Conservation (phyloP, 1,140 invertebrate genomes). For the Battus philenor region DNA sequence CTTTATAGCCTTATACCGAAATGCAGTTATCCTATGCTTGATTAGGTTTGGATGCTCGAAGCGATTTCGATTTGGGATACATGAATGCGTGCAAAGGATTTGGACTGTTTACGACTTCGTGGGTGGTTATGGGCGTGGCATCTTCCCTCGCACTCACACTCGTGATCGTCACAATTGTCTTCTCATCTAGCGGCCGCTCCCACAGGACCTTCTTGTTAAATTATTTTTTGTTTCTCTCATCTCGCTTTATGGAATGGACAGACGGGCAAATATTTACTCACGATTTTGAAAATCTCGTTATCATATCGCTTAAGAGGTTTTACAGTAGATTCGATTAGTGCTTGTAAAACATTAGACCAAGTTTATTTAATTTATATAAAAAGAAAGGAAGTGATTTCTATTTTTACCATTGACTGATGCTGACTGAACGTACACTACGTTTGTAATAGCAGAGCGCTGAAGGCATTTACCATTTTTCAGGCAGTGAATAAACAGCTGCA, state of each 20-base stretch:
- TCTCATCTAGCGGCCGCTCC: constrained; percentile 56
- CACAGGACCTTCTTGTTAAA: constrained; percentile 70
- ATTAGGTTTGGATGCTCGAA: constrained; percentile 43
- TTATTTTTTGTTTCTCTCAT: constrained; percentile 65
- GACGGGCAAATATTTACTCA: constrained; percentile 73
- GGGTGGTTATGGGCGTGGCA: constrained; percentile 71
- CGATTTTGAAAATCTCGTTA: constrained; percentile 71
- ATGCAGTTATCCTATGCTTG: constrained; percentile 31
- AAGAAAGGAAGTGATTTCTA: too few species aligned
- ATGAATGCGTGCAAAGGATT: constrained; percentile 73
- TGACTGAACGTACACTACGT: too few species aligned
- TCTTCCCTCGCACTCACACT: constrained; percentile 34
- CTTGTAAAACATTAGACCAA: constrained; percentile 9
- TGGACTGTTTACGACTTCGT: constrained; percentile 71
- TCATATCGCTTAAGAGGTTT: constrained; percentile 41
- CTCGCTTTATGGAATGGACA: constrained; percentile 66
- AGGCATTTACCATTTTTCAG: too few species aligned
- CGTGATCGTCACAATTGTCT: constrained; percentile 21
- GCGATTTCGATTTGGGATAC: constrained; percentile 73
- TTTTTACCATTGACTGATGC: too few species aligned
- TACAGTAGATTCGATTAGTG: constrained; percentile 34
- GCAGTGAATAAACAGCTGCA: too few species aligned
- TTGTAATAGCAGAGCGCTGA: too few species aligned
- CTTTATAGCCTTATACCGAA: constrained; percentile 33
- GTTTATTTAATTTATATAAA: constrained; percentile 7